These are phyloP conservation scores for Heliconius cydno DNA, from an alignment of 2,888 invertebrate genomes.

Conservation along the genomic window DNA sequence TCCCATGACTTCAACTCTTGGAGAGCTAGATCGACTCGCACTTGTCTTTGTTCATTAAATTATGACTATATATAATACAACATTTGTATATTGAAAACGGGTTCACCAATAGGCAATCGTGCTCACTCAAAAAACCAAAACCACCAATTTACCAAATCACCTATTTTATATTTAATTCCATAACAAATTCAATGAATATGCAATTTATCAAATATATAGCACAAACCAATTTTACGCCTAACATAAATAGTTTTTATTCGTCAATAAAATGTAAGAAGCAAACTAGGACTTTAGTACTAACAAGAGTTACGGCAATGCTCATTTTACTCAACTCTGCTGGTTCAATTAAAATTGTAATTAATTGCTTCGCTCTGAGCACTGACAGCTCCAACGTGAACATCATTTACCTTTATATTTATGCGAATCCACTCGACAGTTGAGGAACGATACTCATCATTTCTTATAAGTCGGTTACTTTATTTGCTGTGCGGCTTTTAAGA, in stretches of 20 bases:
- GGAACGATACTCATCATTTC: constrained; percentile 64
- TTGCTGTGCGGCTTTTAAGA: constrained; percentile 25
- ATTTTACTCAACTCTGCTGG: constrained; percentile 56
- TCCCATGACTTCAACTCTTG: too few relatives aligned
- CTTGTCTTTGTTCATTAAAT: too few relatives aligned
- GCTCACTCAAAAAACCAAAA: neutral
- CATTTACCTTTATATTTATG: constrained; percentile 80
- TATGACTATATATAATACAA: too few relatives aligned
- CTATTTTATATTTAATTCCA: neutral
- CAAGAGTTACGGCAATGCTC: constrained; percentile 52
- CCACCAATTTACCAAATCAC: neutral
- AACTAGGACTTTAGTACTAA: constrained; percentile 47
- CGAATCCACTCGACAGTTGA: constrained; percentile 75
- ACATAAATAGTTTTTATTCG: constrained; percentile 39
- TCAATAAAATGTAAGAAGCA: constrained; percentile 47
- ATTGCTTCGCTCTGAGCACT: constrained; percentile 72
- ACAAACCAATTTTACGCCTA: constrained; percentile 11
- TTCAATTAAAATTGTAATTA: constrained; percentile 80
- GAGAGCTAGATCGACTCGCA: too few relatives aligned
- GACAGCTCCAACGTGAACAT: constrained; percentile 73
- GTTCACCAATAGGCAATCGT: neutral
- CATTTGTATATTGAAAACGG: too few relatives aligned
- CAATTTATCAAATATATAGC: neutral
- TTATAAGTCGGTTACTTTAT: constrained; percentile 54
- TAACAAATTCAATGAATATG: neutral